These are phyloP conservation scores for Drosophila subquinaria DNA, from an alignment of 2,888 invertebrate genomes.

Conservation along the genomic window DNA sequence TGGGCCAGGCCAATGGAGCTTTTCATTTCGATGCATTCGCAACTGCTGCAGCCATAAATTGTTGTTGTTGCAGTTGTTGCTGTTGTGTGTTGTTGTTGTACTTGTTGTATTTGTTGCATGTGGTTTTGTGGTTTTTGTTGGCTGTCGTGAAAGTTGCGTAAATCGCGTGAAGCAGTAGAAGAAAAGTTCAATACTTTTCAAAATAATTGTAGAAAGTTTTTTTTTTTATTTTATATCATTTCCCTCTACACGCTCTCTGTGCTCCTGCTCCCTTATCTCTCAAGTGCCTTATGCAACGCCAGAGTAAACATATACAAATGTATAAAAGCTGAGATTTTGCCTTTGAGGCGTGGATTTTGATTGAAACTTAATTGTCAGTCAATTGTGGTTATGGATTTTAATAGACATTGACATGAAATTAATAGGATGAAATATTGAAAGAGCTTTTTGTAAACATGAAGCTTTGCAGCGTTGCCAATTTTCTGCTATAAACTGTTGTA, in stretches of 20 bases:
- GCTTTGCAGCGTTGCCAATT: neutral
- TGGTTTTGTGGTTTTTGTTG: constrained; percentile 57
- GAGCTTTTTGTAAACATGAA: neutral
- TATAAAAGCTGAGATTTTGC: constrained; percentile 29
- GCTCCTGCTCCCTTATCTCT: constrained; percentile 11
- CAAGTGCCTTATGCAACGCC: constrained; percentile 55
- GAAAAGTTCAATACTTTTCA: constrained; percentile 78
- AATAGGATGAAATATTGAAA: constrained; percentile 15
- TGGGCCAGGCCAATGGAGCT: constrained; percentile 66
- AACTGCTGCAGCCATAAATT: constrained; percentile 69
- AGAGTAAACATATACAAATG: constrained; percentile 10
- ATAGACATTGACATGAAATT: constrained; percentile 49
- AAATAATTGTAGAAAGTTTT: constrained; percentile 81
- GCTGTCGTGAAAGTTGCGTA: constrained; percentile 80
- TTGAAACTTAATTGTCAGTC: constrained; percentile 70
- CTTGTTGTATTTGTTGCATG: constrained; percentile 18
- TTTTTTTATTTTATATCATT: constrained; percentile 49
- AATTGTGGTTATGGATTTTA: constrained; percentile 48
- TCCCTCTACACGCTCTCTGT: constrained; percentile 1
- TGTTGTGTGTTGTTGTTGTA: constrained; percentile 42
- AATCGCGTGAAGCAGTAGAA: constrained; percentile 77
- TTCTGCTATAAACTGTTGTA: neutral
- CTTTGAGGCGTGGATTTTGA: constrained; percentile 48
- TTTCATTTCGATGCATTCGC: constrained; percentile 63
- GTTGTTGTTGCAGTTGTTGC: constrained; percentile 29